Base-by-base conservation (phyloP, 2,888 invertebrate species). In the Acanthosepion esculentum region DNA sequence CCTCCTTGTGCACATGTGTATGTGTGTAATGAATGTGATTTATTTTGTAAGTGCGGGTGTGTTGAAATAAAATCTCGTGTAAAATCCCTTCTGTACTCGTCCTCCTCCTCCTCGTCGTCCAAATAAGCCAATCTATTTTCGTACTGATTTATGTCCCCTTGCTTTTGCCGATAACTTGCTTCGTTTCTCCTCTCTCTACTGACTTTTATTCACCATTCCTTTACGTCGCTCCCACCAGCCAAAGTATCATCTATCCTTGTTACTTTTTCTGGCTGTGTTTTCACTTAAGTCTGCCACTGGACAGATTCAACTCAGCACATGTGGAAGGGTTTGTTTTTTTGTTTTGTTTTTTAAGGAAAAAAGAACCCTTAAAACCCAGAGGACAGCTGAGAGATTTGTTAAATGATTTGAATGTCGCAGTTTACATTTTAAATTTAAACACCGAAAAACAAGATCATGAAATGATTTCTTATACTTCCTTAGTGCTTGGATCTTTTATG, bases 91-190 rank as follows among this genome's bases (percentile, higher is more conserved):
- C 29, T 26, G 20, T 20, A 6, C 59, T 23, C 26, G 0, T 59
- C 10, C 64, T 29, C 29, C 64, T 7, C 64, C 64, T 26, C 29
- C n/a, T 12, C n/a, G 0, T 10, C 29, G 8, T 78, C 59, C 59
- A 23, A n/a, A 78, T 10, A 10, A 78, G n/a, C 78, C 78, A 33
- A 33, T 78, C 78, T 78, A 78, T 78, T 78, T 78, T 78, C 78
- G 78, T 78, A n/a, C 78, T 78, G 78, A 78, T 78, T 78, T 78
- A 78, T 78, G 78, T 78, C 78, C 78, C 78, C 78, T 78, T 78
- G 18, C 78, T 78, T 41, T 78, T 78, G 33, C 78, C 33, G 78
- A 78, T 78, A 78, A 78, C 78, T 23, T n/a, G n/a, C 78, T 78
- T 78, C 78, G n/a, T n/a, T n/a, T 8, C n/a, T 15, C 18, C n/a